Base-by-base conservation (phyloP, 2,113 vertebrate species). In the Alethe castanea region DNA sequence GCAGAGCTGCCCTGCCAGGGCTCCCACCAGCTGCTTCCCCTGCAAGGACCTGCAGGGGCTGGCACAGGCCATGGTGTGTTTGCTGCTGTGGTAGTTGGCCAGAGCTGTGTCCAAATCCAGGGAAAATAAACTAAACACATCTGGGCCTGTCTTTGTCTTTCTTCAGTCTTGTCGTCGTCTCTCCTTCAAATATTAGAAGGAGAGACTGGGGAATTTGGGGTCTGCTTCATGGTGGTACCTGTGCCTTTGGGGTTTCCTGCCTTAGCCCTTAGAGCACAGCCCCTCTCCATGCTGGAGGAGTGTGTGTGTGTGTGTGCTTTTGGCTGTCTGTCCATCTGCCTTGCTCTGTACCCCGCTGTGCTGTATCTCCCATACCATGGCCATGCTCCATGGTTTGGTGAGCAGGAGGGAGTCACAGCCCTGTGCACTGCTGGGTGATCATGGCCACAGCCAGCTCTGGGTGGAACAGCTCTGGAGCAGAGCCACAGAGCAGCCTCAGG, bases 111-210 rank as follows among this genome's bases (percentile, higher is more conserved):
- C 72, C 91, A 86, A 90, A 87, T 57, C 33, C 88, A 73, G 84
- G 59, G 54, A 44, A 89, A 95, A 96, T 96, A 97, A 97, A 97
- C 19, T 15, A 29, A 94, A 96, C 25, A 72, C 54, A 69, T 36
- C 60, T 48, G 69, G 19, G 42, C 16, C 25, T 70, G 52, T 54
- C 29, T 82, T 48, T 57, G 28, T 66, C 20, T 69, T 88, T 92
- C 28, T 92, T 92, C 42, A 45, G 17, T 20, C 20, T 47, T 47
- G 45, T 47, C 20, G 3, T 47, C 12, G 20, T 12, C 45, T 47
- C 45, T 47, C 20, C 45, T 23, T 47, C 31, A 69, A 33, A 14
- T n/a, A 56, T 12, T 64, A 35, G 47, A 54, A 52, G 18, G 52
- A 10, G 40, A 42, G 48, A 17, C 4, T 0, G 0, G 8, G 5